Conservation (phyloP, 2,888 invertebrate genomes). For the Philereme vetulata region DNA sequence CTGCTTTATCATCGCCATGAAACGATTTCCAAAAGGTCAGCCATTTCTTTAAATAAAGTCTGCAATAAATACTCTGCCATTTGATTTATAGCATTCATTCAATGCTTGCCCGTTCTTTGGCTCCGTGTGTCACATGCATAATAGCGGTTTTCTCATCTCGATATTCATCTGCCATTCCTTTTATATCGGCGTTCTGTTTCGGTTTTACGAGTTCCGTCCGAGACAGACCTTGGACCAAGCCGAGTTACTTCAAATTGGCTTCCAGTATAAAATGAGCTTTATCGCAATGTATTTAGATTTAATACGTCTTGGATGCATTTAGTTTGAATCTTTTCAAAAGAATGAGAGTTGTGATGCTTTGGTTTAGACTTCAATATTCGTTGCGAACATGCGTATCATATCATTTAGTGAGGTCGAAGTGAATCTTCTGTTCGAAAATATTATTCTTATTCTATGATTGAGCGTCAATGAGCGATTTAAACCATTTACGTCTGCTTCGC, state of each 20-base stretch:
- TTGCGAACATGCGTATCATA: not conserved
- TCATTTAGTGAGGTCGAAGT: conserved; percentile 1
- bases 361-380: not conserved
- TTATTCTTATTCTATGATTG: conserved; percentile 25
- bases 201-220: conserved; percentile 73
- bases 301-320: not conserved
- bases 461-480: conserved; percentile 65
- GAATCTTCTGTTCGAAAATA: conserved; percentile 7
- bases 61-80: not conserved
- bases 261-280: conserved; percentile 4
- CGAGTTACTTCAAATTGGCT: conserved; percentile 4
- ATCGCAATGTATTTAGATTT: conserved; percentile 1
- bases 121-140: conserved; percentile 58
- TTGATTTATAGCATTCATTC: conserved; percentile 12
- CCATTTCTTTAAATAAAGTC: too few species aligned
- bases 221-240: conserved; percentile 39
- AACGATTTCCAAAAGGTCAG: too few species aligned
- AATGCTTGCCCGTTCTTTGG: conserved; percentile 34
- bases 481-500: conserved; percentile 43
- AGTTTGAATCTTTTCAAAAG: not conserved
- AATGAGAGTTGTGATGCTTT: not conserved
- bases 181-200: conserved; percentile 73
- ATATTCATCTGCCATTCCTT: conserved; percentile 75
- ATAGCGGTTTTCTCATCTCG: conserved; percentile 73
- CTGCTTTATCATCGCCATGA: too few species aligned